phyloP scores from a whole-genome alignment of 2,797 vertebrate genomes.

The Neosilurus hyrtlii region DNA sequence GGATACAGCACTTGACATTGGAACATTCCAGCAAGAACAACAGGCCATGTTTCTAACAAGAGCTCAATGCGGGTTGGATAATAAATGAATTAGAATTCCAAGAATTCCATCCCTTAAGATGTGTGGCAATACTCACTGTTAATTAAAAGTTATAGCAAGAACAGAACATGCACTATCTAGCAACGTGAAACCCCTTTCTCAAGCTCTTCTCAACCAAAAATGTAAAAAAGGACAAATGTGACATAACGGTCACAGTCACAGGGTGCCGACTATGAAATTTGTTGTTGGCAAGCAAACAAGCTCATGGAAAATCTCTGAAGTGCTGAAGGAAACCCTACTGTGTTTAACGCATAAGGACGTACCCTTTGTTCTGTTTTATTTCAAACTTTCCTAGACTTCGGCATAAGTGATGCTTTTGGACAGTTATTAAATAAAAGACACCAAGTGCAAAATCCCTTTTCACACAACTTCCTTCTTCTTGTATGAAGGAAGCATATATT shows the following conservation, averaged over 20 bases:
- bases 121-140: background rate
- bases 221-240: background rate
- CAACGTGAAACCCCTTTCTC: background rate
- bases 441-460: slow-evolving; percentile 50
- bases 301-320: background rate
- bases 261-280: background rate
- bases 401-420: slow-evolving; percentile 60
- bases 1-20: background rate
- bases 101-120: background rate
- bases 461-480: slow-evolving; percentile 64
- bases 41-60: background rate
- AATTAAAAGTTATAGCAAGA: background rate
- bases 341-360: background rate
- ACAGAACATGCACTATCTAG: background rate
- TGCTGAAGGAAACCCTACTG: background rate
- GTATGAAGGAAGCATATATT: slow-evolving; percentile 67
- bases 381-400: slow-evolving; percentile 44
- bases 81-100: background rate
- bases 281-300: background rate
- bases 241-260: background rate
- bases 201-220: background rate
- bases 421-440: slow-evolving; percentile 64
- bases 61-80: background rate
- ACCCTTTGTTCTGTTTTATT: slow-evolving; percentile 4
- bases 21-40: background rate